These are phyloP conservation scores for Azemiops feae DNA, from an alignment of 2,113 vertebrate genomes.

Conservation along the genomic window DNA sequence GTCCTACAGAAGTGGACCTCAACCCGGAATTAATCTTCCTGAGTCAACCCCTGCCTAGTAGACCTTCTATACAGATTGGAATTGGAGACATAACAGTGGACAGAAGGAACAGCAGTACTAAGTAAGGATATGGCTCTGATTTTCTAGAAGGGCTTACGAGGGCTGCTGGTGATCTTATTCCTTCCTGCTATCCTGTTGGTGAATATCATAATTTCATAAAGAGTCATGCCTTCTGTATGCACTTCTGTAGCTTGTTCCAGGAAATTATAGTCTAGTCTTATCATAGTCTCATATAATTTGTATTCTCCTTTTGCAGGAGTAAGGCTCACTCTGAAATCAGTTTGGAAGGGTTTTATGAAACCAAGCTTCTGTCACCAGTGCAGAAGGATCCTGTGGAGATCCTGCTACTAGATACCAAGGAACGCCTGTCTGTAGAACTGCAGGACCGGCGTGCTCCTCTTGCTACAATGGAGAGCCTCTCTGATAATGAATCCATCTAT, in stretches of 20 bases:
- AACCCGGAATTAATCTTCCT: slow-evolving; percentile 89
- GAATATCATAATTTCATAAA: not conserved
- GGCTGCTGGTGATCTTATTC: not conserved
- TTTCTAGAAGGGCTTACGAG: slow-evolving; percentile 12
- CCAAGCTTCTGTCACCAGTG: slow-evolving; percentile 75
- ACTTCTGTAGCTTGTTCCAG: slow-evolving; percentile 17
- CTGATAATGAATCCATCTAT: slow-evolving; percentile 93
- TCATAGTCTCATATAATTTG: not conserved
- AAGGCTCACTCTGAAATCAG: slow-evolving; percentile 95
- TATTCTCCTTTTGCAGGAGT: slow-evolving; percentile 73
- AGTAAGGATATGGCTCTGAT: slow-evolving; percentile 70
- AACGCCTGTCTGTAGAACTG: slow-evolving; percentile 87
- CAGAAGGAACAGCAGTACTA: slow-evolving; percentile 88
- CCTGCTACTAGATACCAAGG: slow-evolving; percentile 90
- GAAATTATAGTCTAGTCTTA: not conserved
- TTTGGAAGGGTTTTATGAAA: slow-evolving; percentile 93
- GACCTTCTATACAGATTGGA: slow-evolving; percentile 63
- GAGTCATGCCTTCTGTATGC: not conserved
- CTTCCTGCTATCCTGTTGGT: not conserved
- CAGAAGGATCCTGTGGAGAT: slow-evolving; percentile 84
- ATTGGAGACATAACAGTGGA: slow-evolving; percentile 62
- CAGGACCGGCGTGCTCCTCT: slow-evolving; percentile 91
- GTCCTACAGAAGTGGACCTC: slow-evolving; percentile 97
- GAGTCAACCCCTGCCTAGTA: slow-evolving; percentile 75
- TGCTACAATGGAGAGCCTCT: slow-evolving; percentile 96